Percentiles rank a stretch among this genome's conserved stretches.
phyloP scores from a whole-genome alignment of 1,140 invertebrate genomes.

The Drosophila repleta region DNA sequence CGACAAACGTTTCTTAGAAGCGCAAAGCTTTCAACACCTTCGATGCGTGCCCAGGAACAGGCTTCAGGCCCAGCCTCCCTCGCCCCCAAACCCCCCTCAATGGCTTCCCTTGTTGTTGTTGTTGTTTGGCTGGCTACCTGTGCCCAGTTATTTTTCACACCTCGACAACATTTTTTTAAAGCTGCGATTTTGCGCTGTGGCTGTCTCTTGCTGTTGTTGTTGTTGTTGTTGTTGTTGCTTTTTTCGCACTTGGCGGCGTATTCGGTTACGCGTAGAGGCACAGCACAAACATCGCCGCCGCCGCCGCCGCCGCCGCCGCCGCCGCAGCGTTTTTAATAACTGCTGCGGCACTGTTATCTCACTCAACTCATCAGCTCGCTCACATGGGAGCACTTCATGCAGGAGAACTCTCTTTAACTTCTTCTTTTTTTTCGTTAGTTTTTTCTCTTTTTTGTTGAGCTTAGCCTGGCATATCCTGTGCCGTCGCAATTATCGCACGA shows the following conservation, averaged over 20 bases:
- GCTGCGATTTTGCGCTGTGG: slow-evolving; percentile 10
- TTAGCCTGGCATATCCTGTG: slow-evolving; percentile 60
- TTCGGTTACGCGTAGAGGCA: slow-evolving; percentile 58
- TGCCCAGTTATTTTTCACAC: slow-evolving; percentile 83
- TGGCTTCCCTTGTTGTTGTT: too few relatives aligned
- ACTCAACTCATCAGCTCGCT: slow-evolving; percentile 67
- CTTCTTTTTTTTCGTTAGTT: too few relatives aligned
- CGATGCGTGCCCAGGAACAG: slow-evolving; percentile 68
- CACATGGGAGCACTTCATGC: too few relatives aligned
- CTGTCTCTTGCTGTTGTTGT: too few relatives aligned
- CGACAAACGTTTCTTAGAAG: slow-evolving; percentile 79
- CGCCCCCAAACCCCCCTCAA: neutral
- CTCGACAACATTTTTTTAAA: slow-evolving; percentile 76
- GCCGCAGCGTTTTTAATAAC: slow-evolving; percentile 73
- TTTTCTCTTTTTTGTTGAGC: too few relatives aligned
- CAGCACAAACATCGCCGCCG: slow-evolving; percentile 21
- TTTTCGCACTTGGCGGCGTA: slow-evolving; percentile 66
- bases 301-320: slow-evolving; percentile 37
- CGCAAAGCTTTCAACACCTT: slow-evolving; percentile 80
- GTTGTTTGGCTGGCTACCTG: slow-evolving; percentile 1
- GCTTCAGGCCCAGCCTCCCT: slow-evolving; percentile 10
- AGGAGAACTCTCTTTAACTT: too few relatives aligned
- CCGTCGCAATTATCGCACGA: slow-evolving; percentile 39
- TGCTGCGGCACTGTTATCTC: slow-evolving; percentile 70
- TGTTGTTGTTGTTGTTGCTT: neutral